A percentile compares a stretch with the other conserved stretches of the same genome.
phyloP scores from a whole-genome alignment of 2,797 vertebrate species.

The Steatocranus sp. region DNA sequence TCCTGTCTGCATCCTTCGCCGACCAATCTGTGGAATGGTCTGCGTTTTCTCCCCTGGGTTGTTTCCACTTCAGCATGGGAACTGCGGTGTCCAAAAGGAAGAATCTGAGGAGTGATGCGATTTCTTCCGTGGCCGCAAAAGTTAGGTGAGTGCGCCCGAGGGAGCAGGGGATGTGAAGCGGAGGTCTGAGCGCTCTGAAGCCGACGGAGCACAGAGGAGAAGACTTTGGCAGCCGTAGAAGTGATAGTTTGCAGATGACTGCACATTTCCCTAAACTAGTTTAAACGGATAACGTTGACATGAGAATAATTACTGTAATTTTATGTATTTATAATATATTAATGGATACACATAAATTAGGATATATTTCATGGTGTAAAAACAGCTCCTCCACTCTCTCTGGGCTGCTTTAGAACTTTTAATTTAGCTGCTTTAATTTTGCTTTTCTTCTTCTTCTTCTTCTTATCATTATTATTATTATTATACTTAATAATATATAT shows the following conservation, averaged over 20 bases:
- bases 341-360: not conserved
- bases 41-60: constrained; percentile 58
- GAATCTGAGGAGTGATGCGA: constrained; percentile 88
- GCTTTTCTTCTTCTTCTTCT: not conserved
- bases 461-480: not conserved
- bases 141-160: constrained; percentile 82
- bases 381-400: not conserved
- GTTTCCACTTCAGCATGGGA: constrained; percentile 86
- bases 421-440: not conserved
- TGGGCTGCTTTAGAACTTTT: not conserved
- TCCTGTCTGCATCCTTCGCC: not conserved
- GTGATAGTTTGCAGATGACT: not conserved
- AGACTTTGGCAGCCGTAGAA: not conserved
- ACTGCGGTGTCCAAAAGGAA: constrained; percentile 92
- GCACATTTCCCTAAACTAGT: not conserved
- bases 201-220: not conserved
- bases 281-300: not conserved
- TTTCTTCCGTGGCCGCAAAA: constrained; percentile 94
- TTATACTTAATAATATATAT: not conserved
- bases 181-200: not conserved
- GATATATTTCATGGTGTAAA: not conserved
- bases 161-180: not conserved
- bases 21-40: constrained; percentile 67
- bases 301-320: not conserved
- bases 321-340: not conserved